These are phyloP conservation scores for Pseudorectes ferrugineus DNA, from an alignment of 2,113 vertebrate species.

Conservation along the genomic window DNA sequence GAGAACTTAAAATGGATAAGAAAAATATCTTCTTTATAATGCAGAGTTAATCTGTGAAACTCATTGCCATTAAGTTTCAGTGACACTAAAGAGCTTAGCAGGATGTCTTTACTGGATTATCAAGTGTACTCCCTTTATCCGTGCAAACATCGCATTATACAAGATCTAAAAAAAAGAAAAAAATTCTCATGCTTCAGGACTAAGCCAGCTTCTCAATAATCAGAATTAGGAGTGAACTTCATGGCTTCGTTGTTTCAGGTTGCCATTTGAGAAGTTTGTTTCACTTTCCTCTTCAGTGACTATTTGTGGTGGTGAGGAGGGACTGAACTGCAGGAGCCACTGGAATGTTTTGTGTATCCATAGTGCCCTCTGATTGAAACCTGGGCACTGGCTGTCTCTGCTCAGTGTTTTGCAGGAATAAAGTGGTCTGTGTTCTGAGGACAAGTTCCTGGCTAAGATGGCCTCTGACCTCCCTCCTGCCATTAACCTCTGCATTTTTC, in stretches of 20 bases:
- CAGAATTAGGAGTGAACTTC: not conserved
- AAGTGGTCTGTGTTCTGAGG: not conserved
- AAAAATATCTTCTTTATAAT: not conserved
- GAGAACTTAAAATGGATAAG: not conserved
- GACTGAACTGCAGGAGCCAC: not conserved
- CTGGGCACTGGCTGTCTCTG: not conserved
- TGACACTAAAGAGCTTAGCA: slow-evolving; percentile 38
- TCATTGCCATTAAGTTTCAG: not conserved
- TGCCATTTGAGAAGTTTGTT: not conserved
- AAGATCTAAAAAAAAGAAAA: not conserved
- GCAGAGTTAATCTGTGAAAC: not conserved
- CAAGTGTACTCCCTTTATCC: not conserved
- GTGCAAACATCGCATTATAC: not conserved
- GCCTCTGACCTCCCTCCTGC: not conserved
- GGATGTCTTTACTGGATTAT: slow-evolving; percentile 31
- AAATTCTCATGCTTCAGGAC: not conserved
- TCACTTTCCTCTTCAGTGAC: not conserved
- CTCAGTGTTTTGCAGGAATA: not conserved
- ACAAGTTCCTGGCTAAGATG: not conserved
- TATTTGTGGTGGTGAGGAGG: not conserved
- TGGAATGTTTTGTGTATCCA: not conserved
- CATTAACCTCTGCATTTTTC: not conserved
- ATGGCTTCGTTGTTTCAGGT: not conserved
- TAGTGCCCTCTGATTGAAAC: not conserved
- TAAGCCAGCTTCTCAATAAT: not conserved